Evolutionary conservation across 2,888 invertebrate genomes (phyloP), one percentile per base, ranked within the genome.

Genomic region (Pherbina coryleti): DNA sequence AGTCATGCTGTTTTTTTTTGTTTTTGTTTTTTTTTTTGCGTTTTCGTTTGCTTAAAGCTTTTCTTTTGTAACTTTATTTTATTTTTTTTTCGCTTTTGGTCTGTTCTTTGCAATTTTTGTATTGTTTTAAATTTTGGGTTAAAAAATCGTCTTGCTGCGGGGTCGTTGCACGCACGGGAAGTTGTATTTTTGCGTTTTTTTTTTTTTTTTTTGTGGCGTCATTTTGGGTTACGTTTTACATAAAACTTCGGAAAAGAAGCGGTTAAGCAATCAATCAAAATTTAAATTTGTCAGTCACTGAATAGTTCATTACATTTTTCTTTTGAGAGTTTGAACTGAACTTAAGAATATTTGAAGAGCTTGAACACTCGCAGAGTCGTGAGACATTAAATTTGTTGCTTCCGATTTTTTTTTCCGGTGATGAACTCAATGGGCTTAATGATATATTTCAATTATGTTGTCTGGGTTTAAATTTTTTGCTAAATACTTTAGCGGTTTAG

Each of bases 191-290:
- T 28, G 34, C 53, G 14, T 9, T 75, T 71, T 64, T 44, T 72
- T 49, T 53, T 66, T 53, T 67, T 72, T 69, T 80, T 79, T 67
- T 76, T 79, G 44, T 81, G 77, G 67, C 79, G 78, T 22, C 19
- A 55, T 44, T 60, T 60, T 25, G 11, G 0, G 9, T 11, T 37
- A 37, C n/a, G 37, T 67, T 44, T 64, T 64, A 28, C 17, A 9
- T 22, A 28, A 22, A 28, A 28, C 22, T 57, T 57, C 57, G 5
- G 28, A 28, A 60, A 28, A 60, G 25, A 22, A 28, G 28, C 25
- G 25, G 28, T 60, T 19, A 11, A 44, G 44, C 44, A 44, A 44
- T 44, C 11, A 44, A 44, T 44, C 4, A 44, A 44, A 44, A 44
- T 44, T 44, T 14, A 44, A 44, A 44, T 44, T 44, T 44, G 11